These are phyloP conservation scores for Ochotona curzoniae DNA, from an alignment of 2,113 vertebrate genomes.

Conservation along the genomic window DNA sequence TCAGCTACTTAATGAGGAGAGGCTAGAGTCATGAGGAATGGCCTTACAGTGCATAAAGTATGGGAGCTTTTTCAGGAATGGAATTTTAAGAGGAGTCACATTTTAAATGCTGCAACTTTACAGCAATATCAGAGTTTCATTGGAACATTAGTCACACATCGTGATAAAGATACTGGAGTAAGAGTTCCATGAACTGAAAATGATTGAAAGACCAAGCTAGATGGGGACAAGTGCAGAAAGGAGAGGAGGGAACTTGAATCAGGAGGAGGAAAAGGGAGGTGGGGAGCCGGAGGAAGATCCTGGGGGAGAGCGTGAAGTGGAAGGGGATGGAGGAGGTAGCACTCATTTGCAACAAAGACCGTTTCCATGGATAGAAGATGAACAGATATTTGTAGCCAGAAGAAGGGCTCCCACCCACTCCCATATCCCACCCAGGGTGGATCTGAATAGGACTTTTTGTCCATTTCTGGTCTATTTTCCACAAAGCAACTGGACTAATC, in stretches of 20 bases:
- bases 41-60: neutral
- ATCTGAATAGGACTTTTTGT: constrained; percentile 55
- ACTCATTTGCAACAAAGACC: constrained; percentile 45
- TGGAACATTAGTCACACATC: constrained; percentile 38
- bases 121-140: constrained; percentile 22
- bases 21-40: neutral
- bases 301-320: constrained; percentile 7
- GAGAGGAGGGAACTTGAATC: neutral
- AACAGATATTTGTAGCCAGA: constrained; percentile 67
- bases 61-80: neutral
- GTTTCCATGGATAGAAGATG: constrained; percentile 72
- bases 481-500: constrained; percentile 47
- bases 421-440: constrained; percentile 31
- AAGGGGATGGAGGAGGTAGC: too few species aligned
- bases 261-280: too few species aligned
- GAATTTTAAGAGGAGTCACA: constrained; percentile 27
- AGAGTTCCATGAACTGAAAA: neutral
- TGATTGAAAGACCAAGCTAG: constrained; percentile 26
- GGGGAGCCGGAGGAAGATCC: neutral
- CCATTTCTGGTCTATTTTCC: constrained; percentile 50
- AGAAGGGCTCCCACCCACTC: constrained; percentile 61
- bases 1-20: neutral
- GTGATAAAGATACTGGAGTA: constrained; percentile 49
- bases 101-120: neutral
- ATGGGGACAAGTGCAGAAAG: neutral